Base-by-base conservation (phyloP, 2,113 vertebrate genomes). In the Echinops telfairi region DNA sequence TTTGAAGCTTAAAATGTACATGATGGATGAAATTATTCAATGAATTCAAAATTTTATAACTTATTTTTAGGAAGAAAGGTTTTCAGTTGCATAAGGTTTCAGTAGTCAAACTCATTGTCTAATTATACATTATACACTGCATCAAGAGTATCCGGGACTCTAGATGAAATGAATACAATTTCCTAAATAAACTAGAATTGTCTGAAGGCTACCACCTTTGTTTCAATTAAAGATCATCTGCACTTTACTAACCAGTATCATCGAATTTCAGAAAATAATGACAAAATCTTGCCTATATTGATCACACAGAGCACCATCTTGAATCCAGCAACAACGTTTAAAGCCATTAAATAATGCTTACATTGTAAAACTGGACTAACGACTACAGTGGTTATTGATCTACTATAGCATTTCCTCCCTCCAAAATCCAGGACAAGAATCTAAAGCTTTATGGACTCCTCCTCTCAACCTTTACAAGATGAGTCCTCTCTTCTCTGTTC, bases 111-210 rank as follows among this genome's bases (percentile, higher is more conserved):
- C 58, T 86, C 6, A 25, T 91, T 27, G 68, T 75, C 43, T 85
- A 64, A 76, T 31, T 68, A 62, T 25, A 83, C 38, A 4, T 12
- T 40, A 2, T 25, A 6, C 75, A 84, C 27, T 25, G 8, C 75
- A 84, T 23, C 6, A 47, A 27, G 47, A 53, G 3, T 19, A 27
- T 68, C 3, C 80, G 8, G 38, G 43, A 11, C 47, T 53, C 71
- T 76, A 43, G 10, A 93, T 60, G 66, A 80, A 88, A 68, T 88
- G n/a, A 88, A 62, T 36, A 81, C 16, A 73, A 70, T 71, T 81
- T 6, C 57, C 66, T 91, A 90, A 84, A 25, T 70, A 90, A 68
- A 38, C 33, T 29, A 0, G 22, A 58, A 79, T 25, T 29, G 47
- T 9, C 12, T 53, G 47, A 6, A 53, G 47, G 5, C 47, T 53